These are phyloP conservation scores for Volucella zonaria DNA, from an alignment of 2,888 invertebrate genomes.

Conservation along the genomic window DNA sequence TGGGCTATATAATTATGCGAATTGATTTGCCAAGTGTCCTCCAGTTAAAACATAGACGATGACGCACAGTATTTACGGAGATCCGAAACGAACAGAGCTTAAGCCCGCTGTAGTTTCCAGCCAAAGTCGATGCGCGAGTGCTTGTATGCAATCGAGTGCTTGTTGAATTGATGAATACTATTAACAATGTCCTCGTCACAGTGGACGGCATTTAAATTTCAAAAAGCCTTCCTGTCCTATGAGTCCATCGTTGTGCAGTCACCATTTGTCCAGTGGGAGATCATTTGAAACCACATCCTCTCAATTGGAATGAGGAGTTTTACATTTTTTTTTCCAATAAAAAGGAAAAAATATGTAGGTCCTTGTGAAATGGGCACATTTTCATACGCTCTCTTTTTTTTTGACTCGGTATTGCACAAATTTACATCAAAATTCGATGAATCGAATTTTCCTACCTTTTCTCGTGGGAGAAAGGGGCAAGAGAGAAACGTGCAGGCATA, in stretches of 20 bases:
- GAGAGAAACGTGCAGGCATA: background rate
- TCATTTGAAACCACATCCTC: constrained; percentile 51
- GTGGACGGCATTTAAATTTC: constrained; percentile 59
- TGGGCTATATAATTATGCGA: constrained; percentile 62
- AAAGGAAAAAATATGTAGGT: constrained; percentile 35
- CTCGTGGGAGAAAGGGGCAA: background rate
- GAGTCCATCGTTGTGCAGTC: constrained; percentile 17
- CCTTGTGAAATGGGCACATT: constrained; percentile 40
- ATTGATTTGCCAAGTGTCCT: constrained; percentile 58
- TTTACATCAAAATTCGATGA: constrained; percentile 68
- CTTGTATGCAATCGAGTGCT: constrained; percentile 26
- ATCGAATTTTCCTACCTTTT: constrained; percentile 29
- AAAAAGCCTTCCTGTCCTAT: constrained; percentile 44
- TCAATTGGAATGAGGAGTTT: constrained; percentile 28
- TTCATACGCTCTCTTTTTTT: constrained; percentile 4
- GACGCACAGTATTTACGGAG: constrained; percentile 12
- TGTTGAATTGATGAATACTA: constrained; percentile 53
- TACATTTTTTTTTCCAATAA: background rate
- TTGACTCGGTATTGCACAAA: constrained; percentile 50
- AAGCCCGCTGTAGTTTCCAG: constrained; percentile 34
- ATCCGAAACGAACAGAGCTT: constrained; percentile 34
- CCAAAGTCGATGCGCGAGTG: constrained; percentile 1
- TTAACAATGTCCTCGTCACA: constrained; percentile 17
- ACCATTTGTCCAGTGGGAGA: constrained; percentile 10
- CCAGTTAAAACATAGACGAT: constrained; percentile 5